Base-by-base conservation (phyloP, 2,113 vertebrate genomes). In the Empidonax traillii region DNA sequence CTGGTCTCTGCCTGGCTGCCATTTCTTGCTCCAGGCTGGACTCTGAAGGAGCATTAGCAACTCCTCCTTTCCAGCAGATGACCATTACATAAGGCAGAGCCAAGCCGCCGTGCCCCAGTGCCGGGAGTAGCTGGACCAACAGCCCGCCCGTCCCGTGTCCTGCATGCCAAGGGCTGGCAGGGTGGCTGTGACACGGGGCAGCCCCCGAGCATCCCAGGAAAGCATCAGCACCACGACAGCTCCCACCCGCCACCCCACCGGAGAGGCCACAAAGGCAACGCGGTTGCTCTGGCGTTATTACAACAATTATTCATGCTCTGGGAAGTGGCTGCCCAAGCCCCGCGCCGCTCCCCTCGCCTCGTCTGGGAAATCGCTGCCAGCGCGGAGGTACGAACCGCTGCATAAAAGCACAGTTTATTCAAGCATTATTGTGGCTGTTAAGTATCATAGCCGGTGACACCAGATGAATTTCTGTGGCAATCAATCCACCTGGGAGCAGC, bases 401-500 rank as follows among this genome's bases (percentile, higher is more conserved):
- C 93, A 84, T 75, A 65, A 80, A 94, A 95, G 82, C 10, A 63
- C 59, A 56, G 72, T 79, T 85, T 76, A 85, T 79, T 76, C 86
- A 37, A 89, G 90, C 79, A 44, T 66, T 68, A 68, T 76, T 67
- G 82, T 84, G 90, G 86, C 96, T 31, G 58, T 43, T 73, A 94
- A 93, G 92, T 85, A 41, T 59, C 93, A 65, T 59, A 23, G 79
- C 62, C 27, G 3, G 89, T 85, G 88, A 93, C 96, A 86, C 88
- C 7, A 58, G 66, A 89, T 47, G 84, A 86, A 94, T 91, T 85
- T 84, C 91, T 39, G 93, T 73, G 71, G 94, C 93, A 90, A 87
- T 90, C 97, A 91, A 87, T 93, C 80, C 86, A 72, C 62, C 88
- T 61, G 66, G 92, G 94, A 95, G 94, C 90, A 96, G 94, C 58